Evolutionary conservation across 2,888 invertebrate genomes (phyloP).

Genomic region (Sarcophaga variegata): DNA sequence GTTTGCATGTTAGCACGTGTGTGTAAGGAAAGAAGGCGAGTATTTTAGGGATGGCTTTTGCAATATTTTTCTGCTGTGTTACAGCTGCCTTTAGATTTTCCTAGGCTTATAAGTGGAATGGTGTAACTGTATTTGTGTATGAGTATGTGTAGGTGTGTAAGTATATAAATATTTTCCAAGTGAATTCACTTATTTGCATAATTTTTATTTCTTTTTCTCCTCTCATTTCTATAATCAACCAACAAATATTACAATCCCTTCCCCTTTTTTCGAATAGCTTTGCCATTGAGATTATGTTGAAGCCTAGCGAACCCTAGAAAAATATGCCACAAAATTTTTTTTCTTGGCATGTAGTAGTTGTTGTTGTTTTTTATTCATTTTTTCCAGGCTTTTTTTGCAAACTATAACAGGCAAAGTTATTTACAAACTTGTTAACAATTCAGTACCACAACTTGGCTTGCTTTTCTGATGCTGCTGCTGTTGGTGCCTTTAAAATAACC

Average conservation of each 20-base stretch:
- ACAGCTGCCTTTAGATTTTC: no score
- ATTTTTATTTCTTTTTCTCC: constrained; percentile 18
- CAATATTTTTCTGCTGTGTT: no score
- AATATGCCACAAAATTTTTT: neutral
- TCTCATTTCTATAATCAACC: neutral
- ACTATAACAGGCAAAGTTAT: constrained; percentile 38
- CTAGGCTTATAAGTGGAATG: no score
- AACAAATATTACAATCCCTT: constrained; percentile 29
- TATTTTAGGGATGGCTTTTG: no score
- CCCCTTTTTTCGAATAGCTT: neutral
- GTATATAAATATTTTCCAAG: constrained; percentile 45
- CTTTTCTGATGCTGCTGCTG: neutral
- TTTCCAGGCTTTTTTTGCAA: neutral
- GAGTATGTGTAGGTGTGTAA: neutral
- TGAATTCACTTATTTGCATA: constrained; percentile 66
- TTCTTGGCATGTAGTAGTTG: neutral
- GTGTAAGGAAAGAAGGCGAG: no score
- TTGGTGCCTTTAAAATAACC: constrained; percentile 12
- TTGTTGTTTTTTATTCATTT: neutral
- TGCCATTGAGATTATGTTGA: neutral
- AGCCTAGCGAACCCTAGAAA: neutral
- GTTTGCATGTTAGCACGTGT: no score
- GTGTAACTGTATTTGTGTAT: neutral
- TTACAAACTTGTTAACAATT: constrained; percentile 59
- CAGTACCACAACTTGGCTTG: constrained; percentile 15